Conservation (phyloP, 2,888 invertebrate species). For the Drosophila putrida region DNA sequence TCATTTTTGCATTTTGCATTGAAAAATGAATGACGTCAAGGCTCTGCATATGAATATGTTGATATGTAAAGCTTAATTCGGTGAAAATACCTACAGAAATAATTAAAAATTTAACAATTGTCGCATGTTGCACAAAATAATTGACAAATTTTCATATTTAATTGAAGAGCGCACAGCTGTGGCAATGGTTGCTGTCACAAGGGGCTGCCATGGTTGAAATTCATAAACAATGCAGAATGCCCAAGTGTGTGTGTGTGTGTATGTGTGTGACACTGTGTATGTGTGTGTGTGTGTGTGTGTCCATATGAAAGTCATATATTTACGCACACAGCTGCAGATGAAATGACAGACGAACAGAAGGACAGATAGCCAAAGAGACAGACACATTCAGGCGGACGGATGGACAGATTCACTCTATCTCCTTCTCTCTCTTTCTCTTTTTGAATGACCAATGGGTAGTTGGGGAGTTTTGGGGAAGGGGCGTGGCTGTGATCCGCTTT, state of each 20-base stretch:
- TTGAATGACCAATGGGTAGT: conserved; percentile 11
- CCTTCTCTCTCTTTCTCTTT: conserved; percentile 1
- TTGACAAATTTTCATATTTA: conserved; percentile 82
- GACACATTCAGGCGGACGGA: conserved; percentile 7
- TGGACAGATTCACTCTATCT: conserved; percentile 7
- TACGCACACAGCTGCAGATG: conserved; percentile 69
- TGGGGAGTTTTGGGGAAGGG: conserved; percentile 10
- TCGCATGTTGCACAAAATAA: conserved; percentile 81
- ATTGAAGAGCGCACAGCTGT: conserved; percentile 77
- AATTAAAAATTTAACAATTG: conserved; percentile 81
- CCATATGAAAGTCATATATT: conserved; percentile 61
- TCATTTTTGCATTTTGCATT: background rate
- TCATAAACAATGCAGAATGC: conserved; percentile 72
- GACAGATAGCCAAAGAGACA: conserved; percentile 26
- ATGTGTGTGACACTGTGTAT: background rate
- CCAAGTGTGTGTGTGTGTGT: conserved; percentile 32
- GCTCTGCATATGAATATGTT: conserved; percentile 12
- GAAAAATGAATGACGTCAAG: background rate
- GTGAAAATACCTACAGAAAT: conserved; percentile 55
- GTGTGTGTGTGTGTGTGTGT: conserved; percentile 26
- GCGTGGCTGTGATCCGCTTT: conserved; percentile 49
- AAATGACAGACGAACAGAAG: conserved; percentile 57
- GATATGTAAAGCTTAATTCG: conserved; percentile 53
- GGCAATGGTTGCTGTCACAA: conserved; percentile 65
- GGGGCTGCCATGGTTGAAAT: conserved; percentile 66